Conservation (phyloP, 2,888 invertebrate genomes). For the Uropetala carovei region DNA sequence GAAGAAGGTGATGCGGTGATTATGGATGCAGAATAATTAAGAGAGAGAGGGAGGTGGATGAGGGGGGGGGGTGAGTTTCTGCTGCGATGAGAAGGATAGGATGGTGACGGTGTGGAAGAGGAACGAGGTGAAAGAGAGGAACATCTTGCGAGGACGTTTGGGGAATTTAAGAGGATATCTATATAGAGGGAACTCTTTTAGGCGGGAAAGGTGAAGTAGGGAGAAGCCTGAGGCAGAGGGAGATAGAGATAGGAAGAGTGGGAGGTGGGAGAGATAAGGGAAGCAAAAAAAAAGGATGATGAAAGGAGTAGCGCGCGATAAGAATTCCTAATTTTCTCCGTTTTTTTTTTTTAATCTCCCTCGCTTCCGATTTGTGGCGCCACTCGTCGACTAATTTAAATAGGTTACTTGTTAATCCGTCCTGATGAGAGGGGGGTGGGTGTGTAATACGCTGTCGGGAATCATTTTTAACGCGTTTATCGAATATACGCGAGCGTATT, state of each 20-base stretch:
- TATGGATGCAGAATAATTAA: neutral
- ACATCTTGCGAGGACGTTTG: neutral
- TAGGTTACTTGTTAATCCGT: neutral
- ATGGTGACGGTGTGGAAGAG: neutral
- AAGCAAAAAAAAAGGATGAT: neutral
- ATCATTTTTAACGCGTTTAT: neutral
- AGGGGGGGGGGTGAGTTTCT: neutral
- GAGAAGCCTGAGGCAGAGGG: neutral
- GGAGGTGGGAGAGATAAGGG: neutral
- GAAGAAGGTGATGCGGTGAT: neutral
- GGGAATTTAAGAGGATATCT: neutral
- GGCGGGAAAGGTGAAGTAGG: neutral
- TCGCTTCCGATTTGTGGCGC: neutral
- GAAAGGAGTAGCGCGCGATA: neutral
- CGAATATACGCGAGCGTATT: neutral
- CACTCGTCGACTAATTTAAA: conserved; percentile 1
- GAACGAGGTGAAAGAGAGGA: neutral
- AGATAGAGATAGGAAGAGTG: neutral
- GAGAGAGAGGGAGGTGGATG: too few species aligned
- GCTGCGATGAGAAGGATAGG: neutral
- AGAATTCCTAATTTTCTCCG: neutral
- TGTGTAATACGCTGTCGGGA: neutral
- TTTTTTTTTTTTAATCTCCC: neutral
- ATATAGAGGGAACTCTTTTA: neutral
- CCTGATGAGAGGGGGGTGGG: neutral